Evolutionary conservation across 2,888 invertebrate species (phyloP).

Genomic region (Chymomyza caudatula): DNA sequence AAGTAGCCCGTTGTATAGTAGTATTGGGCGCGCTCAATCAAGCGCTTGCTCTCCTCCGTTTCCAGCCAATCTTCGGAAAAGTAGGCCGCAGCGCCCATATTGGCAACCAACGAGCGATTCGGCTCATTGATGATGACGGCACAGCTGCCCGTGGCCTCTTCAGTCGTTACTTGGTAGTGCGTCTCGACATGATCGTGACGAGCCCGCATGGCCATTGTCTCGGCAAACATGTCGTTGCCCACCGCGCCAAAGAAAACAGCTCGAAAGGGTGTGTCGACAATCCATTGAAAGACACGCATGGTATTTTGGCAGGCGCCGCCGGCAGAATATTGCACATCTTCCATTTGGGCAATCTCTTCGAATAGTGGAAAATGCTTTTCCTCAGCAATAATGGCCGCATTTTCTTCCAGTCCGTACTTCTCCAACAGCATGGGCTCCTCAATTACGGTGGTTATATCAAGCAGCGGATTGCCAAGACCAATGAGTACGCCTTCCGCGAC

Average conservation of each 20-base stretch:
- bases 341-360: constrained; percentile 46
- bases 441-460: constrained; percentile 46
- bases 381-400: constrained; percentile 54
- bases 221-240: constrained; percentile 49
- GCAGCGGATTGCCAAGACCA: constrained; percentile 60
- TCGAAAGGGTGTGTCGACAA: constrained; percentile 36
- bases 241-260: constrained; percentile 41
- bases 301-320: constrained; percentile 61
- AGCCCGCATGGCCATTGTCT: constrained; percentile 48
- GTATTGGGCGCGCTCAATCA: constrained; percentile 31
- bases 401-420: constrained; percentile 42
- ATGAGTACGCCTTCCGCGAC: constrained; percentile 38
- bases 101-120: constrained; percentile 54
- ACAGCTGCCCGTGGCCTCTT: constrained; percentile 48
- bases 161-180: constrained; percentile 40
- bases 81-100: constrained; percentile 48
- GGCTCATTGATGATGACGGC: constrained; percentile 44
- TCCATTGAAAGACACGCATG: constrained; percentile 56
- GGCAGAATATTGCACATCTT: constrained; percentile 43
- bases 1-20: constrained; percentile 58
- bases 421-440: constrained; percentile 48
- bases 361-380: constrained; percentile 48
- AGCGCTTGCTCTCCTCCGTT: constrained; percentile 36
- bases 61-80: constrained; percentile 48
- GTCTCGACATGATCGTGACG: constrained; percentile 37